A percentile compares a stretch with the other conserved stretches of the same genome.
phyloP scores from a whole-genome alignment of 2,113 vertebrate genomes.

The Cololabis saira region DNA sequence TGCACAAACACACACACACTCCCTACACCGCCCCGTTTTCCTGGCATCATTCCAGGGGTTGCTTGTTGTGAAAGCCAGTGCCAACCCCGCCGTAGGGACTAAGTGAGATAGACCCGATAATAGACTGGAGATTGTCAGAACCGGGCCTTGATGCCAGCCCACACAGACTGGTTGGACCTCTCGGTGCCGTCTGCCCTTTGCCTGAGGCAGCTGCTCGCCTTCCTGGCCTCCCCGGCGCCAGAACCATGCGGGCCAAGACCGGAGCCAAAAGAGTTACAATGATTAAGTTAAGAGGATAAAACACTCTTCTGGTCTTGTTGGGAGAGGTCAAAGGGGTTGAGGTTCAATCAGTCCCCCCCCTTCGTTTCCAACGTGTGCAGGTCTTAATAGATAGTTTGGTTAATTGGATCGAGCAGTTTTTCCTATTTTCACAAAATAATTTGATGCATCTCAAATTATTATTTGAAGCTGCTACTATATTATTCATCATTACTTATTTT shows the following conservation, averaged over 20 bases:
- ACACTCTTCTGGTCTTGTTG: too few relatives aligned
- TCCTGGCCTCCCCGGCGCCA: constrained; percentile 11
- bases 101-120: constrained; percentile 59
- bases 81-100: constrained; percentile 46
- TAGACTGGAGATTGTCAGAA: constrained; percentile 46
- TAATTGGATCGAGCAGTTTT: too few relatives aligned
- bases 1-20: not conserved
- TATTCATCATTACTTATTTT: too few relatives aligned
- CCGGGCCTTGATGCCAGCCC: constrained; percentile 28
- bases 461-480: too few relatives aligned
- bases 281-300: too few relatives aligned
- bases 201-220: constrained; percentile 5
- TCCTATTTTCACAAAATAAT: too few relatives aligned
- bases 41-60: constrained; percentile 44
- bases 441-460: too few relatives aligned
- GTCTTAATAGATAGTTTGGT: too few relatives aligned
- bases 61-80: constrained; percentile 44
- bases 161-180: constrained; percentile 7
- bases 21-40: constrained; percentile 15
- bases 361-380: too few relatives aligned
- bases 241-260: not conserved
- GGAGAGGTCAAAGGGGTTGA: too few relatives aligned
- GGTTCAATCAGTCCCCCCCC: too few relatives aligned
- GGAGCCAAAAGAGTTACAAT: too few relatives aligned
- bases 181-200: constrained; percentile 31